phyloP scores from a whole-genome alignment of 37 sponge, comb jelly and placozoan species.

The Amphimedon queenslandica region DNA sequence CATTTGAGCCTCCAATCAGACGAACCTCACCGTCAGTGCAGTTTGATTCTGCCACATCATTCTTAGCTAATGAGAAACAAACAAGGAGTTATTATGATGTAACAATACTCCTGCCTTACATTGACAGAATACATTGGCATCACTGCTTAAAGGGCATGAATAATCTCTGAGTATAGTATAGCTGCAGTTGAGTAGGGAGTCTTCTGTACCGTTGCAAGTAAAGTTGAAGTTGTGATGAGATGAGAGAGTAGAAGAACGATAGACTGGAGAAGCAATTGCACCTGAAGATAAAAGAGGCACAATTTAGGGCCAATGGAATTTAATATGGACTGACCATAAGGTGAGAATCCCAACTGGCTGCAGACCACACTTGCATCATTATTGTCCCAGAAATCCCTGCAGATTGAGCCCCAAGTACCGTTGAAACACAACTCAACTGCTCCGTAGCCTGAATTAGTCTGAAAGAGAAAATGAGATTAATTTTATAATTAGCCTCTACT shows the following conservation, averaged over 20 bases:
- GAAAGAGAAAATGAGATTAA: too few relatives aligned
- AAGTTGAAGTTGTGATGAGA: not conserved
- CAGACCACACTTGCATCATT: slow-evolving; percentile 18
- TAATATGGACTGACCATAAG: slow-evolving; percentile 5
- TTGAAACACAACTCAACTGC: slow-evolving; percentile 18
- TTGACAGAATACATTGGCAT: not conserved
- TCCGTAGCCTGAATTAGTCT: too few relatives aligned
- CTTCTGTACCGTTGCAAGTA: not conserved
- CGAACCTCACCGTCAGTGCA: not conserved
- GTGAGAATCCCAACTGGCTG: slow-evolving; percentile 11
- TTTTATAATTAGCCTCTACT: too few relatives aligned
- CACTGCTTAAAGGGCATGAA: not conserved
- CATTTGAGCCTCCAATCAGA: not conserved
- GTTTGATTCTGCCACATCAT: not conserved
- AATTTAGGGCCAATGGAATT: not conserved
- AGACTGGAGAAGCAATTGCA: not conserved
- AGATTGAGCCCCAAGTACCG: slow-evolving; percentile 17
- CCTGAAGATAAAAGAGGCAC: not conserved
- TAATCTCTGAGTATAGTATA: not conserved
- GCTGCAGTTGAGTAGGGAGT: not conserved
- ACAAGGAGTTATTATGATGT: not conserved
- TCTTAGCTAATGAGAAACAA: not conserved
- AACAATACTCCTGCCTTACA: not conserved
- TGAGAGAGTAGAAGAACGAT: not conserved
- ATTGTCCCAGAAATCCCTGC: slow-evolving; percentile 13